Evolutionary conservation across 2,888 invertebrate genomes (phyloP).

Genomic region (Drosophila macrothrix): DNA sequence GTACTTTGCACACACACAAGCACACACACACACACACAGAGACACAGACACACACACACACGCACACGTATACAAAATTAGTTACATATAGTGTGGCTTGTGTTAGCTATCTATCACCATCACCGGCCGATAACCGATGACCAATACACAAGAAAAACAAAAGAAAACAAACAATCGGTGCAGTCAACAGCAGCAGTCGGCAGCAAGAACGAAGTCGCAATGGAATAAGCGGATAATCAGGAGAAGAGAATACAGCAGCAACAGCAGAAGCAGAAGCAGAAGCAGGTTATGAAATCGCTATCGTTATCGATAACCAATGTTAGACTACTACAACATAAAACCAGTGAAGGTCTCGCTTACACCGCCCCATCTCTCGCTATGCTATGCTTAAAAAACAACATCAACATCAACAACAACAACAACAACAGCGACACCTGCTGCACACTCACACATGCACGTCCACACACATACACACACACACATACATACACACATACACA

Average conservation of each 20-base stretch:
- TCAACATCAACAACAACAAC: slow-evolving; percentile 13
- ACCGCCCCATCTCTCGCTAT: slow-evolving; percentile 52
- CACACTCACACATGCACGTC: slow-evolving; percentile 22
- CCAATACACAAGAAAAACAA: not conserved
- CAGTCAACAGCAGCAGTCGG: slow-evolving; percentile 28
- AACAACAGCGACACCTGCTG: slow-evolving; percentile 12
- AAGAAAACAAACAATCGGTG: slow-evolving; percentile 21
- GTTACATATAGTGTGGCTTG: slow-evolving; percentile 27
- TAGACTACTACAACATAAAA: slow-evolving; percentile 21
- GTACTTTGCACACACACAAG: slow-evolving; percentile 59
- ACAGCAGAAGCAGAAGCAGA: slow-evolving; percentile 21
- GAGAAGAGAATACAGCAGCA: slow-evolving; percentile 11
- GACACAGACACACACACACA: slow-evolving; percentile 29
- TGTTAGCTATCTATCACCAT: slow-evolving; percentile 28
- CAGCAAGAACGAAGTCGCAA: slow-evolving; percentile 10
- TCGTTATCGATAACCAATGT: slow-evolving; percentile 32
- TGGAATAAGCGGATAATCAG: slow-evolving; percentile 12
- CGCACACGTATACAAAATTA: slow-evolving; percentile 23
- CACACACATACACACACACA: slow-evolving; percentile 15
- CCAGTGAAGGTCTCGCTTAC: slow-evolving; percentile 40
- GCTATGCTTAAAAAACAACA: slow-evolving; percentile 33
- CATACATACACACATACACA: slow-evolving; percentile 10
- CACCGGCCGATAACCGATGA: slow-evolving; percentile 30
- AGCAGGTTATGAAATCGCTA: slow-evolving; percentile 45
- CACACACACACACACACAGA: slow-evolving; percentile 17